Evolutionary conservation across 2,113 vertebrate species (phyloP).

Genomic region (Sula dactylatra): DNA sequence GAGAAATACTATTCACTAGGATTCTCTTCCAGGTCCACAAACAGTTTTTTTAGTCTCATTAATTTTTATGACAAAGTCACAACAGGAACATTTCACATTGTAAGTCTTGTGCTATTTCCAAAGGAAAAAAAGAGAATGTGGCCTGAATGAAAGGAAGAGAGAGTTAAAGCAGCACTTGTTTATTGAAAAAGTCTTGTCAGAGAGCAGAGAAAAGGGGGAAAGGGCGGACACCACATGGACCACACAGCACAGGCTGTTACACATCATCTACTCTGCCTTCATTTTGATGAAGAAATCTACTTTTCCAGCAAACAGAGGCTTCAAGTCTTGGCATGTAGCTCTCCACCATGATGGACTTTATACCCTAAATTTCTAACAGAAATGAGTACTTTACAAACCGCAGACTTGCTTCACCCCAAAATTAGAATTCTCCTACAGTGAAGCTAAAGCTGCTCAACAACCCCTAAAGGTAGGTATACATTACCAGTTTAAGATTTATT

Average conservation of each 20-base stretch:
- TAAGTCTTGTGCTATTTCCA: background rate
- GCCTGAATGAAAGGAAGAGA: background rate
- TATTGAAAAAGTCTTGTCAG: background rate
- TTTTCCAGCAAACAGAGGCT: background rate
- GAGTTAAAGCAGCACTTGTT: background rate
- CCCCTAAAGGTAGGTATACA: background rate
- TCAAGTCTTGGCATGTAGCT: background rate
- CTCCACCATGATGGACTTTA: background rate
- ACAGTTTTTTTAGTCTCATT: conserved; percentile 3
- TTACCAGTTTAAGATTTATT: background rate
- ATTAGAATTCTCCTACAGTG: background rate
- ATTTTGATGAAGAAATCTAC: background rate
- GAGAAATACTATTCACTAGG: background rate
- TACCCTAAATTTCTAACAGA: background rate
- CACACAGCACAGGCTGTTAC: background rate
- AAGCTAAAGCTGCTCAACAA: background rate
- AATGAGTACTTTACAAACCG: background rate
- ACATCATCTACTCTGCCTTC: background rate
- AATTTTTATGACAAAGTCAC: conserved; percentile 16
- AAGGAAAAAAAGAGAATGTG: background rate
- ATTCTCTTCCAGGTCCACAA: conserved; percentile 5
- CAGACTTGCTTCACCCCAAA: background rate
- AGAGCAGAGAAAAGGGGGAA: background rate
- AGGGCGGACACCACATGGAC: background rate
- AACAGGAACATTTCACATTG: background rate